Conservation (phyloP, 2,888 invertebrate species). For the Agriopis marginaria region DNA sequence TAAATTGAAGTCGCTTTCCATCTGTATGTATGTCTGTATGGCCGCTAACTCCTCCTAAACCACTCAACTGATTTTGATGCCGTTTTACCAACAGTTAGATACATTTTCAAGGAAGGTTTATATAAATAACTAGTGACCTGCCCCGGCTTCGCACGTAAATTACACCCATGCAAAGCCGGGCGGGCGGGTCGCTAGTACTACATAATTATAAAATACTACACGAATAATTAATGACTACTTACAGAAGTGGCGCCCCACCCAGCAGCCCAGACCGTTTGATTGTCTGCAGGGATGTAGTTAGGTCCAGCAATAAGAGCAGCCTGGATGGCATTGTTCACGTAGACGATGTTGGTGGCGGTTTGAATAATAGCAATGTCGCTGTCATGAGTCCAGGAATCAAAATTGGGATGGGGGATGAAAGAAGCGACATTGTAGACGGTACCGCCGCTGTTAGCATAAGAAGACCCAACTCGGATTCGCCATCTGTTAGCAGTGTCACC, state of each 20-base stretch:
- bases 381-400: constrained; percentile 52
- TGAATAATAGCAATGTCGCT: constrained; percentile 60
- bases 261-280: constrained; percentile 62
- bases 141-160: too few relatives aligned
- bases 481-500: constrained; percentile 50
- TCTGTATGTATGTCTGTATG: too few relatives aligned
- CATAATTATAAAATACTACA: not conserved
- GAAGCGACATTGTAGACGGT: constrained; percentile 43
- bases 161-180: too few relatives aligned
- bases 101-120: too few relatives aligned
- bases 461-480: constrained; percentile 63
- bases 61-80: too few relatives aligned
- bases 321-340: constrained; percentile 28
- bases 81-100: too few relatives aligned
- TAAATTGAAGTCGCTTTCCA: too few relatives aligned
- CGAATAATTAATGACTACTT: constrained; percentile 39
- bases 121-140: too few relatives aligned
- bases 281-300: constrained; percentile 59
- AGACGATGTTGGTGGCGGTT: constrained; percentile 38
- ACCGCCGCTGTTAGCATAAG: constrained; percentile 62
- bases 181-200: too few relatives aligned
- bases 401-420: constrained; percentile 61
- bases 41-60: too few relatives aligned
- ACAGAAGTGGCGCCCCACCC: constrained; percentile 67
- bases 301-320: constrained; percentile 48